Conservation (phyloP, 2,888 invertebrate genomes). For the Salpingus planirostris region DNA sequence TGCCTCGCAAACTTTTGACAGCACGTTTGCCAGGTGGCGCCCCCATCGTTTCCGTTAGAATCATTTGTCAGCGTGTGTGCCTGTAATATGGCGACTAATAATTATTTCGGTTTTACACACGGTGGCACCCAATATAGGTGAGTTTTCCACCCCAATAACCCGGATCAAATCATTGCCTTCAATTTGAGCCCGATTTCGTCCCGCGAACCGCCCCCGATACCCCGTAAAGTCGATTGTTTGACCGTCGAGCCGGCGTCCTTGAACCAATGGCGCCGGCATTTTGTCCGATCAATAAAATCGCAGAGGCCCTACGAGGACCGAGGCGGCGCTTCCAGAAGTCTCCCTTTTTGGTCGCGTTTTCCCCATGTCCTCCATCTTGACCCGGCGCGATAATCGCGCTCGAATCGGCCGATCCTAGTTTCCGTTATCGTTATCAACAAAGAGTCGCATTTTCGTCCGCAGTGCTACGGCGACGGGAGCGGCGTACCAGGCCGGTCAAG, state of each 20-base stretch:
- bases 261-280: slow-evolving; percentile 40
- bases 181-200: neutral
- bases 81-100: slow-evolving; percentile 70
- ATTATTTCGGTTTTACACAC: slow-evolving; percentile 92
- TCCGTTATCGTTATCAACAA: too few species aligned
- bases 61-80: slow-evolving; percentile 24
- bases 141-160: slow-evolving; percentile 36
- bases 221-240: slow-evolving; percentile 5
- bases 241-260: slow-evolving; percentile 35
- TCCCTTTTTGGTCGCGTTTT: neutral
- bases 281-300: slow-evolving; percentile 38
- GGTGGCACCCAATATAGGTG: slow-evolving; percentile 89
- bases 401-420: neutral
- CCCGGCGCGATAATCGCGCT: neutral
- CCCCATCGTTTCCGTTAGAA: slow-evolving; percentile 3
- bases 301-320: neutral
- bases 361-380: neutral
- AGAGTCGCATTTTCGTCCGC: slow-evolving; percentile 24
- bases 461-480: slow-evolving; percentile 65
- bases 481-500: slow-evolving; percentile 74
- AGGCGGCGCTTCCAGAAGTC: slow-evolving; percentile 8
- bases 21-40: slow-evolving; percentile 7
- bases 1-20: neutral
- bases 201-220: too few species aligned
- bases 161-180: neutral